Evolutionary conservation across 2,113 vertebrate genomes (phyloP).

Genomic region (Tringa solitaria): DNA sequence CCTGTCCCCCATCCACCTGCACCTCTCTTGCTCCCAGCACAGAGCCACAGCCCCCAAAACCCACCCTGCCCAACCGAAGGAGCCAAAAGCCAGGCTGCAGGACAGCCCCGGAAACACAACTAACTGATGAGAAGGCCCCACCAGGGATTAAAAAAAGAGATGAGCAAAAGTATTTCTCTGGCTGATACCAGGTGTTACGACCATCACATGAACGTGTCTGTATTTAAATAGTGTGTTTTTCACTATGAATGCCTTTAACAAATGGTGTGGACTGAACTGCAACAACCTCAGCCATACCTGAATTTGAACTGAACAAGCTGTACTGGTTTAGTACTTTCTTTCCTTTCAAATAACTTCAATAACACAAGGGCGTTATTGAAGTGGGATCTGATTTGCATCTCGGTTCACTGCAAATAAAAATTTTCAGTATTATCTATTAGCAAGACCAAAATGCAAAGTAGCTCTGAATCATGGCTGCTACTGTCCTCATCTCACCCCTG

Average conservation of each 20-base stretch:
- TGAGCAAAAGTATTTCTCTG: not conserved
- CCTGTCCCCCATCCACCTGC: not conserved
- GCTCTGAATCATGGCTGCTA: not conserved
- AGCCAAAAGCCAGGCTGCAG: not conserved
- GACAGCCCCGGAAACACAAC: not conserved
- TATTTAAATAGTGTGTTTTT: not conserved
- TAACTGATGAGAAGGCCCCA: not conserved
- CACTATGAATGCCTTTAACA: not conserved
- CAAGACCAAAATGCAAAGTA: not conserved
- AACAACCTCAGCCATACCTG: not conserved
- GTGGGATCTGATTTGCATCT: not conserved
- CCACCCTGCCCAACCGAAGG: not conserved
- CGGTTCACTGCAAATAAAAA: not conserved
- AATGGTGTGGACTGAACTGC: not conserved
- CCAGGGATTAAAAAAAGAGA: not conserved
- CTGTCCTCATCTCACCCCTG: constrained; percentile 36
- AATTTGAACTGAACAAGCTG: not conserved
- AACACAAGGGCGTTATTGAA: not conserved
- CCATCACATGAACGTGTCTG: not conserved
- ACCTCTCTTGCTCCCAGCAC: not conserved
- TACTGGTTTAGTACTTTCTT: not conserved
- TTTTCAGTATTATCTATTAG: not conserved
- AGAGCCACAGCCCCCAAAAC: not conserved
- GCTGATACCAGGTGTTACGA: not conserved
- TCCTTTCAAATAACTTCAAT: not conserved